Evolutionary conservation across 2,113 vertebrate species (phyloP), one percentile per base, ranked within the genome.

Genomic region (Psittacara wagleri): DNA sequence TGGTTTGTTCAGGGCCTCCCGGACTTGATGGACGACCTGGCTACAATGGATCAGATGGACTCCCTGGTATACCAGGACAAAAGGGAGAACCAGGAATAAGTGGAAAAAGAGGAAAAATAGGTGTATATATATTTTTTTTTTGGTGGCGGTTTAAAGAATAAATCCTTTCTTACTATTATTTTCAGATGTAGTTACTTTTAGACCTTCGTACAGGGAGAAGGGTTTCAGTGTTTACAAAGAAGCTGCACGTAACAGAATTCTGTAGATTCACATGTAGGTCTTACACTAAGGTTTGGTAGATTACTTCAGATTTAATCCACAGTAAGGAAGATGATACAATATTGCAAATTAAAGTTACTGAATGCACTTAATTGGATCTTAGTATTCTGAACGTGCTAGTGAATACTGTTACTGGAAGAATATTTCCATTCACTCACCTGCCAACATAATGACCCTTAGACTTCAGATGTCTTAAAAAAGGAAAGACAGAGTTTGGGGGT

Each of bases 11-110:
- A 99, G 99, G 99, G 49, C 97, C 98, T 72, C 98, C 99, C 4
- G 99, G 99, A 68, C 74, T 77, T 2, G 97, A 97, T 68, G 99
- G 99, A 17, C 62, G 98, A 62, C 98, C 98, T 9, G 99, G 99
- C 62, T 91, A 98, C 94, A 99, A 99, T 19, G 99, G 99, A 64
- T 99, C 99, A 44, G 98, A 99, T 74, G 99, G 99, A 76, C 81
- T 95, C 46, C 98, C 98, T 33, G 99, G 99, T 35, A 68, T 93
- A 37, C 98, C 98, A 24, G 99, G 99, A 82, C 97, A 97, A 67
- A 99, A 98, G n/a, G 99, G 99, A 18, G 99, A 99, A 97, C 98
- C 98, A 92, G 99, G 99, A 83, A 96, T 98, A 93, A 98, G 93
- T 97, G 99, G 99, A 92, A 98, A 95, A 92, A 98, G 97, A 98